Evolutionary conservation across 2,797 vertebrate genomes (phyloP), one percentile per base, ranked within the genome.

Genomic region (Cetoscarus ocellatus): DNA sequence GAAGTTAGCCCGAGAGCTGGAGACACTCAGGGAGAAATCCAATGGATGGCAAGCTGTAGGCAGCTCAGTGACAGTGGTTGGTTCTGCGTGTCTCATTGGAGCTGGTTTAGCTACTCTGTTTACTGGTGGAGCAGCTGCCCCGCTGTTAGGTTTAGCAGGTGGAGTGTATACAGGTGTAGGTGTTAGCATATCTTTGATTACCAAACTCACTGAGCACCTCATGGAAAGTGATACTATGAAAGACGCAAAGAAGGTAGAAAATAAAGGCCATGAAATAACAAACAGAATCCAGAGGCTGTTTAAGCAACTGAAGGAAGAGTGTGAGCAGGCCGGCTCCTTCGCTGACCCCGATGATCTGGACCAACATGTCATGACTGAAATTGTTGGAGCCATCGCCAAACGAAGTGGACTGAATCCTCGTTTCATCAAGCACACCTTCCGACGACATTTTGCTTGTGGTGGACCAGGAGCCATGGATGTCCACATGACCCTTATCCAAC

Each of bases 321-420:
- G n/a, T n/a, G n/a, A n/a, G n/a, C n/a, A n/a, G n/a, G n/a, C n/a
- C n/a, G n/a, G n/a, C n/a, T n/a, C n/a, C n/a, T n/a, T n/a, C n/a
- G n/a, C n/a, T n/a, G n/a, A n/a, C n/a, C n/a, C 18, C 11, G 55
- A 73, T 13, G 35, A 66, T 0, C 12, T 47, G 6, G 63, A 73
- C n/a, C 44, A 2, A 13, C 3, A 7, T 0, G 0, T 61, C n/a
- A 17, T 56, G 18, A n/a, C 3, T 7, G 2, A n/a, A 13, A 7
- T 67, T 9, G 4, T 66, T 7, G 0, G 4, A 42, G 70, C 70
- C 18, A 15, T 55, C 36, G 63, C 11, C 9, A 55, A 17, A 54
- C 12, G 10, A 36, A 35, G 15, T 27, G 68, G 27, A 57, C 4
- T 48, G 51, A 3, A 9, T 13, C 1, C 1, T 19, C 5, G 19